Evolutionary conservation across 2,113 vertebrate species (phyloP).

Genomic region (Kryptolebias marmoratus): DNA sequence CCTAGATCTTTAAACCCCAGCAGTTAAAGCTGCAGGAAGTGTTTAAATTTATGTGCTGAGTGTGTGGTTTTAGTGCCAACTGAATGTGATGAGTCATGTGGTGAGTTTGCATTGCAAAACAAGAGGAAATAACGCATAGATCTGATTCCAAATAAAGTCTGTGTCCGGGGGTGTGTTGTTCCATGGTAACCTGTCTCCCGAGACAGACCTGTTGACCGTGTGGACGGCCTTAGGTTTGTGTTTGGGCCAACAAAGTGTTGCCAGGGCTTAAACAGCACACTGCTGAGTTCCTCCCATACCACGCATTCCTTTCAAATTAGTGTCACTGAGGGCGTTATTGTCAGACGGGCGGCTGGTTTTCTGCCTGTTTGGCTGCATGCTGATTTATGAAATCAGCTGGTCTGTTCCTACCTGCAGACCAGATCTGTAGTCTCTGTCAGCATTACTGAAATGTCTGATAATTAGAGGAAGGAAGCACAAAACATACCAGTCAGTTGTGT

Average conservation of each 20-base stretch:
- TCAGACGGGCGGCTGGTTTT: constrained; percentile 26
- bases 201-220: constrained; percentile 25
- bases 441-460: not conserved
- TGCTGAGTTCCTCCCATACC: constrained; percentile 32
- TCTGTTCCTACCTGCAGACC: not conserved
- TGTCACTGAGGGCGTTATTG: constrained; percentile 30
- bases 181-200: constrained; percentile 38
- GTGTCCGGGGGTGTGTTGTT: not conserved
- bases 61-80: not conserved
- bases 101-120: constrained; percentile 16
- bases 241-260: not conserved
- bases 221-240: not conserved
- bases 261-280: constrained; percentile 19
- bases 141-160: constrained; percentile 14
- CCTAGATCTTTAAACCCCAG: too few relatives aligned
- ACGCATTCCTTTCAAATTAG: constrained; percentile 41
- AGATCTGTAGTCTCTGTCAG: not conserved
- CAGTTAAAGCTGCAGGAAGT: not conserved
- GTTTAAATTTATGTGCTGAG: not conserved
- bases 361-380: not conserved
- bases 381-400: constrained; percentile 5
- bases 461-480: not conserved
- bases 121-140: not conserved
- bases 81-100: not conserved
- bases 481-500: constrained; percentile 3